These are phyloP conservation scores for Otus sunia DNA, from an alignment of 2,113 vertebrate species.

Conservation along the genomic window DNA sequence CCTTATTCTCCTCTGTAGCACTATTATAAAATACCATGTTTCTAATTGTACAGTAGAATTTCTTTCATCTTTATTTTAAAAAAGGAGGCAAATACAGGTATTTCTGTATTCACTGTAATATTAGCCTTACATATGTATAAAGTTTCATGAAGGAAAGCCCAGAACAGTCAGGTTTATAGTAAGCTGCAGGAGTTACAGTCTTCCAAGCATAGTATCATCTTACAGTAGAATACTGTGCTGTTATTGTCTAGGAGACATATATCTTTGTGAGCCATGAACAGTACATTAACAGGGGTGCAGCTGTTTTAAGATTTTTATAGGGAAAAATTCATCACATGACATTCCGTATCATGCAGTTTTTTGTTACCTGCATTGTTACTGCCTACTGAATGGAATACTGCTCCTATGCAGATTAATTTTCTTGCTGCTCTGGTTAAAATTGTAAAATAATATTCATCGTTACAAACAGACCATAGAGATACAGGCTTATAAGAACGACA, in stretches of 20 bases:
- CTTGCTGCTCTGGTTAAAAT: background rate
- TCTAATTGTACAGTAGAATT: background rate
- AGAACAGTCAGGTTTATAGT: background rate
- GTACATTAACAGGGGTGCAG: background rate
- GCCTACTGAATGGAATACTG: background rate
- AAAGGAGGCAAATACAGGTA: background rate
- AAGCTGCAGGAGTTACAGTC: background rate
- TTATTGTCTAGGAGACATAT: background rate
- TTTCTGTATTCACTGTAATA: background rate
- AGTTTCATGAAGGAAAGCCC: background rate
- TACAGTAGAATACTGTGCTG: background rate
- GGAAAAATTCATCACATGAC: background rate
- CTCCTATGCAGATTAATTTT: background rate
- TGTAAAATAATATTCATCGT: background rate
- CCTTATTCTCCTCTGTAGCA: background rate
- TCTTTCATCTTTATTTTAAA: background rate
- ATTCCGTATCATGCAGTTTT: background rate
- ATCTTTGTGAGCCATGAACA: background rate
- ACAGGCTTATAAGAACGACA: background rate
- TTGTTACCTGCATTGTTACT: background rate
- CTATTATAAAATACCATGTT: background rate
- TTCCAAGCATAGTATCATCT: background rate
- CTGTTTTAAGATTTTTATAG: background rate
- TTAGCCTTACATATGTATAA: background rate
- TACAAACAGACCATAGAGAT: background rate